Conservation (phyloP, 2,113 vertebrate genomes). For the Prochilodus magdalenae region DNA sequence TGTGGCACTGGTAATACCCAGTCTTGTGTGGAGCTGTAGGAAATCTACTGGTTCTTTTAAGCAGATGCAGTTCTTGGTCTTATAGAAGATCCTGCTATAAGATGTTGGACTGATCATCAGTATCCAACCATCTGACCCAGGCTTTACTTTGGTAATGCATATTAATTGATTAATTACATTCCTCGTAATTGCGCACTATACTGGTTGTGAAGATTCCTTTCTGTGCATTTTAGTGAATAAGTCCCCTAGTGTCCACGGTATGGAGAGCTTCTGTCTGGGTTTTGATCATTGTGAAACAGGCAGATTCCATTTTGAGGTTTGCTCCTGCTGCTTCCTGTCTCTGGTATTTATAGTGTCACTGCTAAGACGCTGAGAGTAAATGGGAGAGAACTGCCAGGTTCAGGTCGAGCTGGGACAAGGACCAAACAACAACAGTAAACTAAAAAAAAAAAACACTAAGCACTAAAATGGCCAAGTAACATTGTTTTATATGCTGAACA, state of each 20-base stretch:
- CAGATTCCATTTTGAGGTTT: slow-evolving; percentile 14
- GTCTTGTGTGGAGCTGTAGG: background rate
- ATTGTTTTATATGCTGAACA: background rate
- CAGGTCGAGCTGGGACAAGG: background rate
- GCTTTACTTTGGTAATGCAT: background rate
- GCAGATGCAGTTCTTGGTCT: background rate
- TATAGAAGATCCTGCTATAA: background rate
- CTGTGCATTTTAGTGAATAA: background rate
- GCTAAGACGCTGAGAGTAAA: background rate
- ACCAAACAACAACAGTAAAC: background rate
- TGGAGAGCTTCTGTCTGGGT: background rate
- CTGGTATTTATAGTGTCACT: slow-evolving; percentile 29
- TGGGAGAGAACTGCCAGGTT: background rate
- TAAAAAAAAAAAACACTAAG: background rate
- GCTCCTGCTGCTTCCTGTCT: slow-evolving; percentile 19
- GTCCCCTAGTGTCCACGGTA: background rate
- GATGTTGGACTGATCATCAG: background rate
- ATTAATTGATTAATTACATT: too few relatives aligned
- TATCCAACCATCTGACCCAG: background rate
- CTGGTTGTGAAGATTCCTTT: background rate
- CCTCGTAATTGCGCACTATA: background rate
- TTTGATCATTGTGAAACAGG: background rate
- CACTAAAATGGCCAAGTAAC: too few relatives aligned
- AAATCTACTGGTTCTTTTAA: background rate
- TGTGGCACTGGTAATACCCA: background rate